Conservation (phyloP, 2,797 vertebrate species). For the Tapirus indicus region DNA sequence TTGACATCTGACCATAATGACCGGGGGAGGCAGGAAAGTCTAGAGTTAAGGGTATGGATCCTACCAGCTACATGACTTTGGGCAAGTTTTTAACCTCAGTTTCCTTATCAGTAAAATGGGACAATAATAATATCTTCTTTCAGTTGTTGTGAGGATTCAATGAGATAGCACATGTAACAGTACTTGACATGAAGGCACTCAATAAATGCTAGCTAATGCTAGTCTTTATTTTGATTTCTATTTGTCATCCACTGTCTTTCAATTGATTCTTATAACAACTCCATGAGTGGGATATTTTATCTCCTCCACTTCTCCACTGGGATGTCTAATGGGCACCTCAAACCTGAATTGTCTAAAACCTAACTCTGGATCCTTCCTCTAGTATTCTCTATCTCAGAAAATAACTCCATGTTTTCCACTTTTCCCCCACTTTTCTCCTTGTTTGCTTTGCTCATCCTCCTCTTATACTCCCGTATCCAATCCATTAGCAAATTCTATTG, state of each 20-base stretch:
- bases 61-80: neutral
- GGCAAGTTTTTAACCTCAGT: neutral
- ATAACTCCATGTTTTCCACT: neutral
- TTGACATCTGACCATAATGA: neutral
- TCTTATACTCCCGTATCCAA: neutral
- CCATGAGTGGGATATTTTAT: rapidly evolving
- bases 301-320: too few relatives aligned
- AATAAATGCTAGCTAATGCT: neutral
- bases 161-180: neutral
- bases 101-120: neutral
- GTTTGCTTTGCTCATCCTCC: neutral
- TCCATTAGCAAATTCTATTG: neutral
- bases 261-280: neutral
- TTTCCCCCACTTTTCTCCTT: neutral
- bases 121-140: neutral
- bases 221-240: neutral
- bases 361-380: neutral
- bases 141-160: neutral
- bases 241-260: neutral
- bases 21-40: neutral
- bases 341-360: neutral
- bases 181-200: neutral
- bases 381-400: neutral
- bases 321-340: neutral
- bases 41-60: rapidly evolving